A percentile compares a stretch with the other conserved stretches of the same genome.
These are phyloP conservation scores for Threskiornis aethiopicus DNA, from an alignment of 2,797 vertebrate genomes.

Conservation along the genomic window DNA sequence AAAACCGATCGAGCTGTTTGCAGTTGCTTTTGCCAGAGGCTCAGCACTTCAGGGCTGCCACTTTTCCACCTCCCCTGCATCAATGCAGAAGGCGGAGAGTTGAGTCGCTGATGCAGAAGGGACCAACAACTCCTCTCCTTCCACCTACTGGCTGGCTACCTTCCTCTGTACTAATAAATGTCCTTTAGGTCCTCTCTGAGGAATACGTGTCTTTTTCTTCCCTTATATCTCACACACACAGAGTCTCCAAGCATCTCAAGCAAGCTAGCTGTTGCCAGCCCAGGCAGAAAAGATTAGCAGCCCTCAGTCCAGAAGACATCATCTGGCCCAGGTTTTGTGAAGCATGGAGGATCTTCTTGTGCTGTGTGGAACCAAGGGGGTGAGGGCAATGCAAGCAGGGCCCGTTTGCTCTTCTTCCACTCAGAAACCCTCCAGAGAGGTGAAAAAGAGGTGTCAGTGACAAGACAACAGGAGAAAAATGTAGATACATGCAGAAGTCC, in stretches of 20 bases:
- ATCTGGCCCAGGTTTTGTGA: neutral
- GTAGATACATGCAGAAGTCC: neutral
- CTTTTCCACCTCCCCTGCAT: neutral
- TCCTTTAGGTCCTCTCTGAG: neutral
- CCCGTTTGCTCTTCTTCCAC: neutral
- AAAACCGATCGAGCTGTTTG: neutral
- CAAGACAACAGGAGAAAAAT: neutral
- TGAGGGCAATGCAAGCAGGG: accelerated
- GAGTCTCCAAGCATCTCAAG: neutral
- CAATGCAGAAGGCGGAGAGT: neutral
- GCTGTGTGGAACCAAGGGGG: neutral
- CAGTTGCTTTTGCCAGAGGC: neutral
- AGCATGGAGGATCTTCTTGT: neutral
- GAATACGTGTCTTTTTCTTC: accelerated
- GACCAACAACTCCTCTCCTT: neutral
- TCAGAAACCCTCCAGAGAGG: neutral
- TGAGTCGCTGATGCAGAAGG: neutral
- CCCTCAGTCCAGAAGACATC: neutral
- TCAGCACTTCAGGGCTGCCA: neutral
- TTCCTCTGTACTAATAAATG: neutral
- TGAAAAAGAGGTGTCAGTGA: neutral
- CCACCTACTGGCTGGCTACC: neutral
- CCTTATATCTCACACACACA: neutral
- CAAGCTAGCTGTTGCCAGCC: neutral
- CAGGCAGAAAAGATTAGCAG: neutral